Conservation (phyloP, 2,113 vertebrate genomes). For the Illadopsis cleaveri region DNA sequence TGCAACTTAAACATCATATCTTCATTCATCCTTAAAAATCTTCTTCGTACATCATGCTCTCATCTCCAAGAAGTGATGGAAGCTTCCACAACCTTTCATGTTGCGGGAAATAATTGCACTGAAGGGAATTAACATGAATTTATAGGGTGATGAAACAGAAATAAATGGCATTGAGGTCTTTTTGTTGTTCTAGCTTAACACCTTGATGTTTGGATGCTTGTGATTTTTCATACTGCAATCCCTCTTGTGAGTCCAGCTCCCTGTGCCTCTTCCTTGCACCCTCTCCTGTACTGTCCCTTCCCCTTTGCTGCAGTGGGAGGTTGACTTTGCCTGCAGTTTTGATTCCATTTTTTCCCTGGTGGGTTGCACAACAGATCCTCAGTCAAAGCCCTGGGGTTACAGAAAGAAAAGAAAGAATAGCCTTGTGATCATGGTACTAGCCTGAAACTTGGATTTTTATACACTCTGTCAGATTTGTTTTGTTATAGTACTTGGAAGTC, state of each 20-base stretch:
- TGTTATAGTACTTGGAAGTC: background rate
- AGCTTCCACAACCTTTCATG: background rate
- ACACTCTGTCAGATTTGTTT: background rate
- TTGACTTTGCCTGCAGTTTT: background rate
- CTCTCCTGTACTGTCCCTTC: background rate
- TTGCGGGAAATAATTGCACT: background rate
- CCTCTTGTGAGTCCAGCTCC: background rate
- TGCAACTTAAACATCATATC: background rate
- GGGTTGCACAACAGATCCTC: background rate
- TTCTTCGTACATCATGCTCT: background rate
- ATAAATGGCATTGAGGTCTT: background rate
- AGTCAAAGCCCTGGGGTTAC: background rate
- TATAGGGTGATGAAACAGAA: background rate
- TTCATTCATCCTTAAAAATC: background rate
- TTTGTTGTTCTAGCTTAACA: background rate
- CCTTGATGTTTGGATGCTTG: background rate
- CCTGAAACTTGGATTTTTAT: background rate
- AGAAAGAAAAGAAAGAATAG: background rate
- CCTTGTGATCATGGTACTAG: background rate
- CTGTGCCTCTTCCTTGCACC: background rate
- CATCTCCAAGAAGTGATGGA: background rate
- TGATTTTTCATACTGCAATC: background rate
- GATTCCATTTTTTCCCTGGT: background rate
- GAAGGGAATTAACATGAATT: background rate
- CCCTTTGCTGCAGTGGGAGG: background rate